These are phyloP conservation scores for Eueides isabella DNA, from an alignment of 1,140 invertebrate genomes.

Conservation along the genomic window DNA sequence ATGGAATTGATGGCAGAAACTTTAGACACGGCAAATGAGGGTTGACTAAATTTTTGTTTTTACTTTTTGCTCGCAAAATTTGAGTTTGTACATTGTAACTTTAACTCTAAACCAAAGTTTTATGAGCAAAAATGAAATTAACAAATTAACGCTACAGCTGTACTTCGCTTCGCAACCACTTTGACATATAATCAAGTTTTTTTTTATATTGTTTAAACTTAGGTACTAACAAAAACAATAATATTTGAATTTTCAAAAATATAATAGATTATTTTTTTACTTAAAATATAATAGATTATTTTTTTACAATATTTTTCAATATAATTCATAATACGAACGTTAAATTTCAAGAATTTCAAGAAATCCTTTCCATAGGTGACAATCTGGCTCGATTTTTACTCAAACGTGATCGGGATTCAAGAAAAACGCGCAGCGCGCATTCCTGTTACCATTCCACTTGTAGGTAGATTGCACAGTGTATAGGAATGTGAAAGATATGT, in stretches of 20 bases:
- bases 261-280: too few relatives aligned
- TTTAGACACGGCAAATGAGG: slow-evolving; percentile 29
- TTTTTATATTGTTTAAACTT: too few relatives aligned
- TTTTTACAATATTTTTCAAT: neutral
- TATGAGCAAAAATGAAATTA: slow-evolving; percentile 1
- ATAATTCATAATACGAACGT: neutral
- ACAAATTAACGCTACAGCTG: slow-evolving; percentile 2
- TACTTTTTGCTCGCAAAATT: slow-evolving; percentile 14
- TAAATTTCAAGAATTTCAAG: neutral
- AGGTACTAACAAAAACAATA: too few relatives aligned
- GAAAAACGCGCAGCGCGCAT: neutral
- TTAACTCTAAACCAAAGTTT: slow-evolving; percentile 8
- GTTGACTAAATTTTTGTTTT: slow-evolving; percentile 26
- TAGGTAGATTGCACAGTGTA: neutral
- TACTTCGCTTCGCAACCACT: neutral
- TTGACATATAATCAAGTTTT: neutral
- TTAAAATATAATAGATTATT: neutral
- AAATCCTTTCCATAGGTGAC: neutral
- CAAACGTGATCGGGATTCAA: neutral
- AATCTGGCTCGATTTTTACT: neutral
- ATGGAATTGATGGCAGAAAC: slow-evolving; percentile 25
- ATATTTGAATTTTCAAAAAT: too few relatives aligned
- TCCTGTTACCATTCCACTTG: neutral
- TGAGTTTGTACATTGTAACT: slow-evolving; percentile 2
- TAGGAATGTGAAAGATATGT: neutral